phyloP scores from a whole-genome alignment of 2,113 vertebrate species.

The Sinocyclocheilus rhinocerous region DNA sequence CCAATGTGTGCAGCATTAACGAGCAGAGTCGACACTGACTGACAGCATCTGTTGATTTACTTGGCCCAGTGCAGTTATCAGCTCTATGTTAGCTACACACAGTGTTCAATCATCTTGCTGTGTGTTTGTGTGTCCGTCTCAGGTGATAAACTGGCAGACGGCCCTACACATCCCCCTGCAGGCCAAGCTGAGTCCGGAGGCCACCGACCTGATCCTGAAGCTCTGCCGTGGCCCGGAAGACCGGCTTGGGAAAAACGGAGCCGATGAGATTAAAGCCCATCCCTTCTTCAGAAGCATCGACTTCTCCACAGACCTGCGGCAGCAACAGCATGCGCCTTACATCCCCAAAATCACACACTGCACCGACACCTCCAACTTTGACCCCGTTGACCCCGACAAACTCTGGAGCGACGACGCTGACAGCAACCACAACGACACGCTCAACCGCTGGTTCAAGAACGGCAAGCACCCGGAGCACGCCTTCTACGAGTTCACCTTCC shows the following conservation, averaged over 20 bases:
- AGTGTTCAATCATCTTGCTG: neutral
- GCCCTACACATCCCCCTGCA: conserved; percentile 90
- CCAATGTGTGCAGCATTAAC: neutral
- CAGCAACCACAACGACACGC: conserved; percentile 87
- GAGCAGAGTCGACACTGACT: neutral
- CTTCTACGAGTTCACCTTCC: conserved; percentile 98
- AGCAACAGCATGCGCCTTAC: conserved; percentile 89
- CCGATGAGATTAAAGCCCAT: conserved; percentile 96
- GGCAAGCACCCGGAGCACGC: conserved; percentile 97
- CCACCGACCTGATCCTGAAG: conserved; percentile 93
- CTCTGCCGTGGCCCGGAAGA: conserved; percentile 94
- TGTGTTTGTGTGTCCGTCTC: neutral
- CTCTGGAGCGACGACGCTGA: conserved; percentile 89
- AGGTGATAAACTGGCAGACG: conserved; percentile 99
- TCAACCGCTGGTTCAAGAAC: conserved; percentile 93
- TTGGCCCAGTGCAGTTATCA: neutral
- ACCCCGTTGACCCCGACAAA: conserved; percentile 96
- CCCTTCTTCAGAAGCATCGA: conserved; percentile 91
- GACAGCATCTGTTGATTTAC: too few species aligned
- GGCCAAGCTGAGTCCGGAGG: conserved; percentile 91
- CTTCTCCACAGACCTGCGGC: conserved; percentile 91
- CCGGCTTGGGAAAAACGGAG: conserved; percentile 90
- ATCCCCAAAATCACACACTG: conserved; percentile 95
- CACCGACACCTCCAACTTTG: conserved; percentile 96
- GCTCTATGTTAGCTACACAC: neutral